These are phyloP conservation scores for Menidia beryllina DNA, from an alignment of 2,113 vertebrate species.

Conservation along the genomic window DNA sequence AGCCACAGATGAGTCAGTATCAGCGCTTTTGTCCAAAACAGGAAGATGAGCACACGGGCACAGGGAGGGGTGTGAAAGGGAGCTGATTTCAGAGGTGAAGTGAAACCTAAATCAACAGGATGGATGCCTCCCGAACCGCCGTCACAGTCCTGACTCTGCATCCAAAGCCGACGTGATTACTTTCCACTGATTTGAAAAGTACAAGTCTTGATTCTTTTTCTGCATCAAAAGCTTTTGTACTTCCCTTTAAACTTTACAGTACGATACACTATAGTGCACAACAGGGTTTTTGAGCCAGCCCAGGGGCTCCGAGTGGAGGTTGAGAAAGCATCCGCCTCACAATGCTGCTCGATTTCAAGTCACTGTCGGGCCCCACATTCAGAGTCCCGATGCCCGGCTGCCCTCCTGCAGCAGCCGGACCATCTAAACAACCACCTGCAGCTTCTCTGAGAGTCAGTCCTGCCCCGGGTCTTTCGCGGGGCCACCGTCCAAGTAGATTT, in stretches of 20 bases:
- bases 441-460: conserved; percentile 84
- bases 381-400: conserved; percentile 78
- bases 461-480: conserved; percentile 93
- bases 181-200: conserved; percentile 82
- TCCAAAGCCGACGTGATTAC: conserved; percentile 77
- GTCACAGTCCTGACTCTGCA: conserved; percentile 87
- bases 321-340: conserved; percentile 77
- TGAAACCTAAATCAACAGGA: conserved; percentile 73
- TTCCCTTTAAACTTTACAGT: conserved; percentile 99
- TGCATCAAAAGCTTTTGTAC: conserved; percentile 86
- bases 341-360: conserved; percentile 86
- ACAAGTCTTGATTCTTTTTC: conserved; percentile 75
- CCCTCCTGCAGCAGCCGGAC: conserved; percentile 86
- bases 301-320: conserved; percentile 84
- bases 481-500: conserved; percentile 98
- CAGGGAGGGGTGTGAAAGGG: conserved; percentile 14
- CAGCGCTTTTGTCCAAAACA: conserved; percentile 76
- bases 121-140: conserved; percentile 82
- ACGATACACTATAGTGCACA: conserved; percentile 97
- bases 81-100: conserved; percentile 72
- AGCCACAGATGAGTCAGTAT: conserved; percentile 85
- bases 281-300: conserved; percentile 89
- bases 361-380: conserved; percentile 70
- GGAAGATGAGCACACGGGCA: conserved; percentile 40
- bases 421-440: conserved; percentile 64